Evolutionary conservation across 2,113 vertebrate genomes (phyloP), one percentile per base, ranked within the genome.

Genomic region (Antechinus flavipes): DNA sequence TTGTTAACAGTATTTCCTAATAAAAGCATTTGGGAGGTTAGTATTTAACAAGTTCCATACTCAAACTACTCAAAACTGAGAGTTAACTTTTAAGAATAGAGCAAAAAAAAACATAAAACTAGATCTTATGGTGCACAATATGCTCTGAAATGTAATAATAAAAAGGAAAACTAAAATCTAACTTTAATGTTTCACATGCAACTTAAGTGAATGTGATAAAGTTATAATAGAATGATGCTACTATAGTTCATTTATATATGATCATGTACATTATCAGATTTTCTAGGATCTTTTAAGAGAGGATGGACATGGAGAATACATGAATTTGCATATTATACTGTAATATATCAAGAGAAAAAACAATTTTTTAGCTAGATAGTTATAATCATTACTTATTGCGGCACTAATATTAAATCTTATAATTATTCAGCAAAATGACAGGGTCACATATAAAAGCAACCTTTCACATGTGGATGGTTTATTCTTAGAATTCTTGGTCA

Each of bases 1-100:
- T 55, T 97, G 96, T 91, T 97, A 93, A 94, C 91, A 96, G 90
- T 95, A 91, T 68, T 96, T 98, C 94, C 91, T 95, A 96, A 68
- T 93, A 30, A 84, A 35, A 76, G 35, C 14, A 76, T 42, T 42
- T 76, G 16, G 16, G 68, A 19, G 16, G 35, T 1, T n/a, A 76
- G 5, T 76, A n/a, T 76, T 76, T n/a, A 76, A n/a, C 35, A n/a
- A 61, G 16, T 76, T 76, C 16, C 35, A 19, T 76, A 76, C 35
- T 22, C 5, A n/a, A 76, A 76, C 16, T n/a, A 76, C 1, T 49
- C 49, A 49, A 49, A 76, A 35, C 12, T n/a, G 14, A 16, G 68
- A 76, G 12, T 76, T n/a, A 76, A 2, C 5, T 76, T 76, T 76
- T 76, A 76, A 76, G 27, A 76, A 76, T 0, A 76, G 68, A 76